Conservation (phyloP, 2,888 invertebrate species). For the Rotaria magnacalcarata region DNA sequence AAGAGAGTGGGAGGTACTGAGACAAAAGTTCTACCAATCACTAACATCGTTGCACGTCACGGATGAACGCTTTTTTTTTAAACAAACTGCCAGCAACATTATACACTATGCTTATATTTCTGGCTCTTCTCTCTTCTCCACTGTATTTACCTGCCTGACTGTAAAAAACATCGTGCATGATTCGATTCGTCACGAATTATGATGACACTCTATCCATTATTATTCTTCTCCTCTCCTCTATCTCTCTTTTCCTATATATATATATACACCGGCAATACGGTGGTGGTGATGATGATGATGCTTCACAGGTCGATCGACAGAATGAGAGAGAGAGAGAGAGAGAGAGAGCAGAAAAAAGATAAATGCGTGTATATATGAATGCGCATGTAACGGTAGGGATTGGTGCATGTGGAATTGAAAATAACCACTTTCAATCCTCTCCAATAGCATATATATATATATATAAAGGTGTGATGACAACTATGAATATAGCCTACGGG, state of each 20-base stretch:
- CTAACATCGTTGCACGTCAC: not conserved
- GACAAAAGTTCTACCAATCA: slow-evolving; percentile 25
- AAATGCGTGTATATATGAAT: not conserved
- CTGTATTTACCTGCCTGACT: not conserved
- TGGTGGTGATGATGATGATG: not conserved
- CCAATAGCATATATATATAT: not conserved
- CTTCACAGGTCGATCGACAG: not conserved
- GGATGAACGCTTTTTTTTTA: not conserved
- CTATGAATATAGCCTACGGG: not conserved
- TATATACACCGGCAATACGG: not conserved
- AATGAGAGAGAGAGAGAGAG: not conserved
- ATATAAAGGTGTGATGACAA: slow-evolving; percentile 1
- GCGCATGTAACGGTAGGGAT: not conserved
- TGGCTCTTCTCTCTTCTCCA: not conserved
- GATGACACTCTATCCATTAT: slow-evolving; percentile 20
- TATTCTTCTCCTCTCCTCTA: not conserved
- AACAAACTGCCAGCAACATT: slow-evolving; percentile 16
- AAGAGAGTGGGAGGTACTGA: slow-evolving; percentile 4
- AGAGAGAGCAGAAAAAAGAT: not conserved
- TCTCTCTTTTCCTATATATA: not conserved
- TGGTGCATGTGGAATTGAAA: slow-evolving; percentile 15
- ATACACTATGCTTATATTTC: not conserved
- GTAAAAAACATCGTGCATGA: slow-evolving; percentile 2
- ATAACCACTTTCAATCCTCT: not conserved
- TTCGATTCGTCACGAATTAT: not conserved